Percentiles rank a stretch among this genome's conserved stretches.
These are phyloP conservation scores for Bombus haemorrhoidalis DNA, from an alignment of 1,140 invertebrate genomes.

Conservation along the genomic window DNA sequence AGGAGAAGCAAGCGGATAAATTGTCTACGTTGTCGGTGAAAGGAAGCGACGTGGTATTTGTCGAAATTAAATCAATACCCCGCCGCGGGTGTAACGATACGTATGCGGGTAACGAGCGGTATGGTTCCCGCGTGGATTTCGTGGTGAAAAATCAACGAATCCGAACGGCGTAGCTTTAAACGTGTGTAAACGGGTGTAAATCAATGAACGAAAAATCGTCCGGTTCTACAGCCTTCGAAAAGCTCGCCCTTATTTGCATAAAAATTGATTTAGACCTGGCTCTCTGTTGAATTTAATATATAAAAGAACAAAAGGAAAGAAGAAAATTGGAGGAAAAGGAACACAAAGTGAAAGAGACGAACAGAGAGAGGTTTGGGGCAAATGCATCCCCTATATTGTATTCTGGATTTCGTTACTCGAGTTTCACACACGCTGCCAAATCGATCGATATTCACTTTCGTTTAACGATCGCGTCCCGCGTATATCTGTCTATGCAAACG, in stretches of 20 bases:
- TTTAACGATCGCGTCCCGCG: constrained; percentile 32
- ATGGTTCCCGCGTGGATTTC: constrained; percentile 34
- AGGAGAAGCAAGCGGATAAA: constrained; percentile 6
- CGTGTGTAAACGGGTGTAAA: constrained; percentile 57
- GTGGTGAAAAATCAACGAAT: constrained; percentile 52
- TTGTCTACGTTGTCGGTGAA: neutral
- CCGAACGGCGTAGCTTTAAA: constrained; percentile 31
- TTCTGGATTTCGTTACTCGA: constrained; percentile 52
- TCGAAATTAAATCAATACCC: constrained; percentile 50
- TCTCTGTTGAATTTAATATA: neutral
- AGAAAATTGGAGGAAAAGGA: neutral
- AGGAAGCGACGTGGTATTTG: constrained; percentile 22
- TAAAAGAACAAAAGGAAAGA: neutral
- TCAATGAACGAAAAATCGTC: constrained; percentile 59
- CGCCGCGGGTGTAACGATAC: constrained; percentile 32
- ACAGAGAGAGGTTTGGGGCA: neutral
- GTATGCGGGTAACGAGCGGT: constrained; percentile 36
- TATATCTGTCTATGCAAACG: neutral
- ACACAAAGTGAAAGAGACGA: too few species aligned
- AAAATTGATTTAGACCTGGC: constrained; percentile 61
- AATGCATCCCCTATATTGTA: constrained; percentile 1
- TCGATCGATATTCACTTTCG: constrained; percentile 47
- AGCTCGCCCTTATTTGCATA: constrained; percentile 59
- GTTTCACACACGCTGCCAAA: constrained; percentile 31
- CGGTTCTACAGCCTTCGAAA: constrained; percentile 6